These are phyloP conservation scores for Eulacestoma nigropectus DNA, from an alignment of 2,113 vertebrate species.

Conservation along the genomic window DNA sequence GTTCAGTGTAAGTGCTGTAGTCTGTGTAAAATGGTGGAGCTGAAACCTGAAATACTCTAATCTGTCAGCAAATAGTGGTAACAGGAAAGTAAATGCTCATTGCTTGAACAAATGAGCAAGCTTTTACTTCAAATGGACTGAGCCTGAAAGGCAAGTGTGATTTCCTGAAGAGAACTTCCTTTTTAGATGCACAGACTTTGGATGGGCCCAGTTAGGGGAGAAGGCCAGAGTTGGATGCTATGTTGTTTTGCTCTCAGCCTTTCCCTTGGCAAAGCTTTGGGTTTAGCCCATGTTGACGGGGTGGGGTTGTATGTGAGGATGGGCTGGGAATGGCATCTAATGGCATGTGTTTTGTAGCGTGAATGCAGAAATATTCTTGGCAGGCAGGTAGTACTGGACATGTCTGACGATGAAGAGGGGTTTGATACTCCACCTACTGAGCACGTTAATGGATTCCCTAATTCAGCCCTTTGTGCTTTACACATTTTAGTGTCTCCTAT, in stretches of 20 bases:
- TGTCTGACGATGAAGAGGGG: background rate
- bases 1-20: background rate
- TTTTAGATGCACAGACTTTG: background rate
- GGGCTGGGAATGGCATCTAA: background rate
- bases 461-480: background rate
- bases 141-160: background rate
- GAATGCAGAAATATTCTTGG: background rate
- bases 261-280: background rate
- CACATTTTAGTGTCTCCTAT: background rate
- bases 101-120: background rate
- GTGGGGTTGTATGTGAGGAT: background rate
- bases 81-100: background rate
- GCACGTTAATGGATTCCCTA: background rate
- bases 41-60: background rate
- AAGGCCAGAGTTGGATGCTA: background rate
- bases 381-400: background rate
- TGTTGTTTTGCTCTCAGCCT: background rate
- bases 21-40: background rate
- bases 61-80: background rate
- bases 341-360: background rate
- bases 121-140: background rate
- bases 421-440: background rate
- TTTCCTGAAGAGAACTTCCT: background rate
- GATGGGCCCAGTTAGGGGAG: background rate
- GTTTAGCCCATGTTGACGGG: background rate